Percentiles rank a stretch among this genome's conserved stretches.
These are phyloP conservation scores for Eretmochelys imbricata DNA, from an alignment of 2,113 vertebrate species.

Conservation along the genomic window DNA sequence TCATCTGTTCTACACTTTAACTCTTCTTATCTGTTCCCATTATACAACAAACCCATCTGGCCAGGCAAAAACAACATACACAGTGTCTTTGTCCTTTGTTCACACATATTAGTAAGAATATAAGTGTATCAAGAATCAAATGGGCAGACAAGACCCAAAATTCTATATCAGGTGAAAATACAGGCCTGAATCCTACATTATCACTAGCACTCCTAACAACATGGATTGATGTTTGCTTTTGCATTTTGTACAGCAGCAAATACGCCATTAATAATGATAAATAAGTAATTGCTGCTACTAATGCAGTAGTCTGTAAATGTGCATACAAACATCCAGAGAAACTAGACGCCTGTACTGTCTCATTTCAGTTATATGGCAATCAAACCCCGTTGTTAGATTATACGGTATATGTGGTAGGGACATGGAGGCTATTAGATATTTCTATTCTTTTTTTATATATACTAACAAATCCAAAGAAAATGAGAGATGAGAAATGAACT, in stretches of 20 bases:
- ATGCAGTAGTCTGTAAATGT: not conserved
- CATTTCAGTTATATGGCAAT: not conserved
- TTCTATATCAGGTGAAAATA: no score
- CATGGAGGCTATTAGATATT: not conserved
- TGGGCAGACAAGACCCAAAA: no score
- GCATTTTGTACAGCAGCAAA: accelerated
- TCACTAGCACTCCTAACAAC: no score
- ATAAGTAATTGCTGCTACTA: not conserved
- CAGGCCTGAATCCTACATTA: no score
- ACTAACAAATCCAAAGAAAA: not conserved
- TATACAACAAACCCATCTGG: no score
- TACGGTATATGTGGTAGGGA: not conserved
- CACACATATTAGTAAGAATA: no score
- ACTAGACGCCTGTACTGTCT: not conserved
- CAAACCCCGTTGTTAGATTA: not conserved
- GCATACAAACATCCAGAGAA: not conserved
- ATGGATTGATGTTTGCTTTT: not conserved
- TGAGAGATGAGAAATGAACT: not conserved
- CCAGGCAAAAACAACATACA: no score
- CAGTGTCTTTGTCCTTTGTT: no score
- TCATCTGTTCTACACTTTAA: no score
- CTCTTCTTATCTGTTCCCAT: no score
- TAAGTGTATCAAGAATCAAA: no score
- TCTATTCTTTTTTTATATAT: not conserved
- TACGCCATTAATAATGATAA: not conserved